Percentiles rank a stretch among this genome's conserved stretches.
Evolutionary conservation across 2,113 vertebrate genomes (phyloP).

Genomic region (Triplophysa rosa): DNA sequence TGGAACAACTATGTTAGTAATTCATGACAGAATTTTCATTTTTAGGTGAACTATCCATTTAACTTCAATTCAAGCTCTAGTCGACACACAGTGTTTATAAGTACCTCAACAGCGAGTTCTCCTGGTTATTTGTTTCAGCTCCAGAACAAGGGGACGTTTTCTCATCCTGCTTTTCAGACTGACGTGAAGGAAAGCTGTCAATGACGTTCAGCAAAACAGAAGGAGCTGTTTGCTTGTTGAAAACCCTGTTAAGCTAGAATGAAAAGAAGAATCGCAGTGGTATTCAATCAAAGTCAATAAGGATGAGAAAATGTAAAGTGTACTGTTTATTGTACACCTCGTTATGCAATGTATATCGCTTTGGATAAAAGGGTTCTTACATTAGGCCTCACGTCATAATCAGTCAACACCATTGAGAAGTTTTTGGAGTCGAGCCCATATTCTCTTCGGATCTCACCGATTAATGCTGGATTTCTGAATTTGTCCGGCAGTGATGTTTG

Average conservation of each 20-base stretch:
- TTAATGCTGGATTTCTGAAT: conserved; percentile 60
- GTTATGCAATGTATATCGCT: no score
- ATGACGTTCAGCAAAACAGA: conserved; percentile 68
- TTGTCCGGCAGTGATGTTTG: conserved; percentile 53
- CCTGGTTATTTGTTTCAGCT: conserved; percentile 40
- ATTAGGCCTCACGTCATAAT: conserved; percentile 72
- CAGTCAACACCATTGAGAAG: conserved; percentile 76
- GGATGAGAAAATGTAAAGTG: background rate
- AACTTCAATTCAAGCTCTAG: no score
- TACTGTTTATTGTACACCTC: no score
- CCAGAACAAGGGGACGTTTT: conserved; percentile 61
- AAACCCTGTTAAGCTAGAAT: conserved; percentile 65
- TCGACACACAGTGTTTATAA: background rate
- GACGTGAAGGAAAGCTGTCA: conserved; percentile 73
- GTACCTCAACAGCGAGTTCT: conserved; percentile 74
- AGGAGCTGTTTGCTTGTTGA: conserved; percentile 67
- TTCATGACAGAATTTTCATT: no score
- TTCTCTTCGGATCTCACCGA: conserved; percentile 68
- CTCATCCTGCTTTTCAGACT: conserved; percentile 68
- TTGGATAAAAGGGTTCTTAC: conserved; percentile 55
- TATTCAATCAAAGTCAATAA: background rate
- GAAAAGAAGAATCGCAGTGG: background rate
- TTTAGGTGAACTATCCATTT: no score
- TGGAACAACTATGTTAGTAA: no score
- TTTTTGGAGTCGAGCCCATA: conserved; percentile 67